Evolutionary conservation across 2,888 invertebrate species (phyloP).

Genomic region (Mechanitis mazaeus): DNA sequence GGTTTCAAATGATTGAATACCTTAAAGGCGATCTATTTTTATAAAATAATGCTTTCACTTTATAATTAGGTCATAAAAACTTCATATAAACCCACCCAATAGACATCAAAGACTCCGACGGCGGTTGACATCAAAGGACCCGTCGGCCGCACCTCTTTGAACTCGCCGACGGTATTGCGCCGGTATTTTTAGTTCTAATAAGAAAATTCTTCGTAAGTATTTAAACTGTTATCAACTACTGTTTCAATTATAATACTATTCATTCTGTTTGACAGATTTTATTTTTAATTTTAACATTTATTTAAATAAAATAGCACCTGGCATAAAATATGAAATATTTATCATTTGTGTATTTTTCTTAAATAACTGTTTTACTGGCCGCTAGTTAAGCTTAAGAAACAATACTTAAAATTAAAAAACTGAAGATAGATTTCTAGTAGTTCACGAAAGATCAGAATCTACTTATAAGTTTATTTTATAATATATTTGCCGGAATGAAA

Average conservation of each 20-base stretch:
- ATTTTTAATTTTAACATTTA: too few species aligned
- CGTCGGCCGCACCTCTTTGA: slow-evolving; percentile 50
- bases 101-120: slow-evolving; percentile 50
- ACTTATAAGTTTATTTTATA: too few species aligned
- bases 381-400: too few species aligned
- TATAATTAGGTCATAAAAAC: slow-evolving; percentile 45
- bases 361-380: too few species aligned
- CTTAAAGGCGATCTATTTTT: slow-evolving; percentile 14
- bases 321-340: too few species aligned
- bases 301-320: too few species aligned
- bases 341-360: too few species aligned
- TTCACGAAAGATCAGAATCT: too few species aligned
- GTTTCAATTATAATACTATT: slow-evolving; percentile 6
- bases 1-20: slow-evolving; percentile 4
- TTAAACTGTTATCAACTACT: slow-evolving; percentile 7
- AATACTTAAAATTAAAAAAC: too few species aligned
- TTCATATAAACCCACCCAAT: slow-evolving; percentile 33
- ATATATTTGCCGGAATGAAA: too few species aligned
- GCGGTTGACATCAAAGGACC: slow-evolving; percentile 56
- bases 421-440: too few species aligned
- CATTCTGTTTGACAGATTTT: too few species aligned
- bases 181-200: slow-evolving; percentile 27
- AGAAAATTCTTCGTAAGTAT: slow-evolving; percentile 20
- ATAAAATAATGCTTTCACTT: slow-evolving; percentile 21
- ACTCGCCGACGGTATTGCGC: slow-evolving; percentile 47